These are phyloP conservation scores for Papilio xuthus DNA, from an alignment of 1,140 invertebrate species.

Conservation along the genomic window DNA sequence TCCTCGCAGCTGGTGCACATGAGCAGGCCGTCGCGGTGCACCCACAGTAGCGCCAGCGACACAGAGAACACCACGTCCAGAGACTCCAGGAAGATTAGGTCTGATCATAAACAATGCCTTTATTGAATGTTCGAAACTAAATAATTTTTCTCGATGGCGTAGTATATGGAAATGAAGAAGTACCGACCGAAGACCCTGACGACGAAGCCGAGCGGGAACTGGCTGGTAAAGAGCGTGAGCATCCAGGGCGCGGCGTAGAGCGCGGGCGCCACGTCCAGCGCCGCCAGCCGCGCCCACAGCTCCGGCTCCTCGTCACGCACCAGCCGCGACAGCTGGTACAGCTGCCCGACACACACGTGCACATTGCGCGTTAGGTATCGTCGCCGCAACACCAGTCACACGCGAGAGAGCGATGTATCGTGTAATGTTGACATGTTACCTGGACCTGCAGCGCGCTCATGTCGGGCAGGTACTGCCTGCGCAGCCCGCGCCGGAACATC, in stretches of 20 bases:
- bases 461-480: conserved; percentile 95
- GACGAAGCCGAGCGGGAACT: conserved; percentile 97
- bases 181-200: conserved; percentile 93
- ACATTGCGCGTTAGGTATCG: neutral
- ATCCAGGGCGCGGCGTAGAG: conserved; percentile 98
- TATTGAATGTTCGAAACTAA: conserved; percentile 48
- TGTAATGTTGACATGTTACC: conserved; percentile 47
- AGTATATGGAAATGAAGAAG: neutral
- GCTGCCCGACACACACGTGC: conserved; percentile 70
- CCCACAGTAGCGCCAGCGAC: conserved; percentile 90
- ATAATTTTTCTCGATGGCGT: neutral
- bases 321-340: conserved; percentile 97
- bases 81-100: conserved; percentile 94
- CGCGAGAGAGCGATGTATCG: neutral
- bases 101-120: conserved; percentile 76
- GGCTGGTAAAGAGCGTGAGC: conserved; percentile 96
- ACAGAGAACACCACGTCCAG: conserved; percentile 95
- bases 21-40: conserved; percentile 92
- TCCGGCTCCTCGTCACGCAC: conserved; percentile 93
- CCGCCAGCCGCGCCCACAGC: conserved; percentile 94
- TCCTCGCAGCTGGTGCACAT: conserved; percentile 94
- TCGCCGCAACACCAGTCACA: neutral
- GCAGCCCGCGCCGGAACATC: conserved; percentile 93
- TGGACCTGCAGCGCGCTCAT: conserved; percentile 95
- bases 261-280: conserved; percentile 94